Evolutionary conservation across 2,797 vertebrate species (phyloP).

Genomic region (Hydrocynus forskahlii): DNA sequence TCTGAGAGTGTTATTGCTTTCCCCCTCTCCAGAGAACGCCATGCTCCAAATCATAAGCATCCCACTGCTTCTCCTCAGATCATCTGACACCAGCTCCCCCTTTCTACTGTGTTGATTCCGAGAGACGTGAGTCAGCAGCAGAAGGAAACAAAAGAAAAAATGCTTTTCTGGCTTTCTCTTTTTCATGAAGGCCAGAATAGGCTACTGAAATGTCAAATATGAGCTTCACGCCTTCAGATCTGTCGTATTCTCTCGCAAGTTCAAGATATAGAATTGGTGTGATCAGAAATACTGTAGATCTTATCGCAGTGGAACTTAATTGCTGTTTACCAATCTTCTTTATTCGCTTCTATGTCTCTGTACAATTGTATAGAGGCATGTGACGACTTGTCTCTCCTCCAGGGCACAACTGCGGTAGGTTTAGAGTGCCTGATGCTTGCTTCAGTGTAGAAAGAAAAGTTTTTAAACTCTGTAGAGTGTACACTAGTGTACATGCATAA

Average conservation of each 20-base stretch:
- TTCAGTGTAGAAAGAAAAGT: conserved; percentile 36
- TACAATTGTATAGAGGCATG: conserved; percentile 15
- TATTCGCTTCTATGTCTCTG: background rate
- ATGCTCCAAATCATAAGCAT: conserved; percentile 38
- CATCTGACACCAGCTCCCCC: conserved; percentile 12
- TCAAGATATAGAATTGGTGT: background rate
- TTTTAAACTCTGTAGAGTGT: conserved; percentile 7
- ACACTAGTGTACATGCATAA: conserved; percentile 8
- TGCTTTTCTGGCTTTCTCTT: background rate
- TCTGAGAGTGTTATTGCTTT: conserved; percentile 38
- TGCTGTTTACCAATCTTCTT: conserved; percentile 28
- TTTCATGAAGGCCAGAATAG: background rate
- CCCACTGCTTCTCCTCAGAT: conserved; percentile 21
- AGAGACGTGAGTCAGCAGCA: background rate
- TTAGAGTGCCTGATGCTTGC: conserved; percentile 15
- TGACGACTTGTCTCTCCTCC: conserved; percentile 30
- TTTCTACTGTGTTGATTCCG: conserved; percentile 11
- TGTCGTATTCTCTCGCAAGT: background rate
- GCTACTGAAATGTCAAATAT: background rate
- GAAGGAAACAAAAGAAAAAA: conserved; percentile 8
- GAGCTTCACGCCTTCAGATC: background rate
- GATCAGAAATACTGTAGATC: background rate
- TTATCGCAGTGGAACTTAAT: conserved; percentile 30
- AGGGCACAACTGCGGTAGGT: conserved; percentile 30
- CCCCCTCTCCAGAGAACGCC: conserved; percentile 36